A percentile compares a stretch with the other conserved stretches of the same genome.
These are phyloP conservation scores for Cheiracanthium punctorium DNA, from an alignment of 2,888 invertebrate species.

Conservation along the genomic window DNA sequence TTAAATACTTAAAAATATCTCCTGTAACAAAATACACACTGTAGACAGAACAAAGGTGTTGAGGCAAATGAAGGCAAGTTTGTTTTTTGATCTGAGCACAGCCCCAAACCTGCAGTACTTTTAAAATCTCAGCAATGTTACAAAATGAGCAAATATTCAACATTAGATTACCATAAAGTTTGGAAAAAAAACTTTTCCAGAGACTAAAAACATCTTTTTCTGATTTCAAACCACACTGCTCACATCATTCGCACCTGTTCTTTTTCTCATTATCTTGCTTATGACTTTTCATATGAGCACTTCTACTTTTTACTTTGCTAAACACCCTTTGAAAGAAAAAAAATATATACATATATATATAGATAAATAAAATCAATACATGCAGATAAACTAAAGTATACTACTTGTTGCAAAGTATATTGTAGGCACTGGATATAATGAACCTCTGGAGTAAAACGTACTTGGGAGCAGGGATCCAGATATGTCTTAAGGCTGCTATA, in stretches of 20 bases:
- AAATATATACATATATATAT: no score
- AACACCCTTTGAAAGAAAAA: constrained; percentile 87
- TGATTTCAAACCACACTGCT: background rate
- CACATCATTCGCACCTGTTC: constrained; percentile 64
- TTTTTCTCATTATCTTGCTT: constrained; percentile 65
- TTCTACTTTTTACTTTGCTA: constrained; percentile 98
- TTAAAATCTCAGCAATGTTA: constrained; percentile 66
- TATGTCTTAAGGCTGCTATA: no score
- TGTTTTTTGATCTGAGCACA: constrained; percentile 69
- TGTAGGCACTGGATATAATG: no score
- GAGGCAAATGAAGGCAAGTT: constrained; percentile 70
- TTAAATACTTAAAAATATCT: constrained; percentile 58
- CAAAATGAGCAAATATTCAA: constrained; percentile 70
- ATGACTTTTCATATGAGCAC: constrained; percentile 99
- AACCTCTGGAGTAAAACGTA: no score
- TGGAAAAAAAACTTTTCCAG: background rate
- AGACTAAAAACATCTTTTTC: constrained; percentile 5
- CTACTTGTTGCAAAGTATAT: no score
- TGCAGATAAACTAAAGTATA: no score
- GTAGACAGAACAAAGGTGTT: constrained; percentile 63
- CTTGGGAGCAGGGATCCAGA: no score
- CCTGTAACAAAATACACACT: constrained; percentile 68
- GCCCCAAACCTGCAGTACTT: constrained; percentile 67
- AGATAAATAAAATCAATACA: no score
- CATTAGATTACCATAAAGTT: constrained; percentile 14